Evolutionary conservation across 2,797 vertebrate genomes (phyloP), one percentile per base, ranked within the genome.

Genomic region (Sternarchorhynchus goeldii): DNA sequence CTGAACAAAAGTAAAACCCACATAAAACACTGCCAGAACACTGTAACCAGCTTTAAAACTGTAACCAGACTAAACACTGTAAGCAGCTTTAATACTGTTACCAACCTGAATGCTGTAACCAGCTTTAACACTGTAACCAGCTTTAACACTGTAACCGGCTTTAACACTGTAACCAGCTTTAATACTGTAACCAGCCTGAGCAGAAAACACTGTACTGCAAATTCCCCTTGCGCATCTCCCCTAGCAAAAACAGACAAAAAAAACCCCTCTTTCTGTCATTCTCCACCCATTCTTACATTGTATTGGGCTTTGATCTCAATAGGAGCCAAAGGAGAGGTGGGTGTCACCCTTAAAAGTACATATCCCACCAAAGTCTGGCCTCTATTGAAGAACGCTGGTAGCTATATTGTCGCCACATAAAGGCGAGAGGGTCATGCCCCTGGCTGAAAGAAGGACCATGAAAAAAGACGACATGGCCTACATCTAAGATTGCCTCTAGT

Each of bases 291-390:
- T 72, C 57, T 32, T 72, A 82, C 76, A 79, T 73, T 62, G 65
- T 81, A 78, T 34, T 25, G 64, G 69, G 75, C 84, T 85, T 89
- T 88, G 76, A 89, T 87, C 86, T 45, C 81, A 84, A 87, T 87
- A 39, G 59, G 68, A 85, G 45, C 66, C 62, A 78, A 81, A 36
- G 59, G 75, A 85, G 69, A 67, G 58, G 63, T 53, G 74, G 78
- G 66, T 83, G 82, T 82, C 63, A 34, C 55, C 58, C 75, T 85
- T 80, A 81, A 82, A 83, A 83, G 71, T 63, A 85, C 82, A 78
- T 65, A 76, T 78, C 25, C 25, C 70, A 69, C 34, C 66, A 75
- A 83, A 79, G 81, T 64, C 66, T 59, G 21, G 69, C 6, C 34
- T 82, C 36, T 55, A 78, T 73, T 84, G 83, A 84, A 73, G 62